A percentile compares a stretch with the other conserved stretches of the same genome.
phyloP scores from a whole-genome alignment of 2,797 vertebrate species.

The Tenualosa ilisha region DNA sequence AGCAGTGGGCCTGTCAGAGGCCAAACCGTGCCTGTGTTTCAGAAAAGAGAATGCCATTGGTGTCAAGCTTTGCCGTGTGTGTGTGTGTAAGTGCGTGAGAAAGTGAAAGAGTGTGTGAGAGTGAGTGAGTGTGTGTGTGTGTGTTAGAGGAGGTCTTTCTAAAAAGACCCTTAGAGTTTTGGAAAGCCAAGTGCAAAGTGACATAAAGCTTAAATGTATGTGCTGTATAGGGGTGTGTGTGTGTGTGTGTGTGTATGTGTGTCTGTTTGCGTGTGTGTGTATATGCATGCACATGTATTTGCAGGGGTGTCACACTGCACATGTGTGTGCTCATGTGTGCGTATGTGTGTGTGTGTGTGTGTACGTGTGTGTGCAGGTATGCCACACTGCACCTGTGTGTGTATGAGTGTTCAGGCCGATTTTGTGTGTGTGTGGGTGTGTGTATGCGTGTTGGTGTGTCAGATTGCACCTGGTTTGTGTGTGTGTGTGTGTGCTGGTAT shows the following conservation, averaged over 20 bases:
- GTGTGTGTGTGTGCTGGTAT: background rate
- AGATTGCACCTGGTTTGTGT: background rate
- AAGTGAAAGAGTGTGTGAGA: background rate
- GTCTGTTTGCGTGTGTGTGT: background rate
- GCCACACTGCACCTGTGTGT: background rate
- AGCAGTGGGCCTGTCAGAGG: background rate
- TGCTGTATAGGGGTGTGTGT: background rate
- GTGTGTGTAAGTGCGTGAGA: background rate
- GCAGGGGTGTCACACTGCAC: no score
- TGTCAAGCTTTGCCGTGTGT: background rate
- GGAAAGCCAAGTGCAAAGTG: no score
- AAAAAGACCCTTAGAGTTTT: no score
- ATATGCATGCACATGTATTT: background rate
- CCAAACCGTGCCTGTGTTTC: background rate
- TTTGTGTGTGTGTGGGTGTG: background rate
- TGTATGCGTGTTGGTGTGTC: background rate
- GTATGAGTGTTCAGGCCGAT: background rate
- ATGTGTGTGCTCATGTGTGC: no score
- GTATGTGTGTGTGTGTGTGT: no score
- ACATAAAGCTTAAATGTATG: background rate
- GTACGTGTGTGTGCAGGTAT: background rate
- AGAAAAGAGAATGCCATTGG: background rate
- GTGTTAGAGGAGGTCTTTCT: background rate
- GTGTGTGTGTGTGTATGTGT: background rate
- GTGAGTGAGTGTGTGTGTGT: background rate